Evolutionary conservation across 2,113 vertebrate species (phyloP), one percentile per base, ranked within the genome.

Genomic region (Tauraco erythrolophus): DNA sequence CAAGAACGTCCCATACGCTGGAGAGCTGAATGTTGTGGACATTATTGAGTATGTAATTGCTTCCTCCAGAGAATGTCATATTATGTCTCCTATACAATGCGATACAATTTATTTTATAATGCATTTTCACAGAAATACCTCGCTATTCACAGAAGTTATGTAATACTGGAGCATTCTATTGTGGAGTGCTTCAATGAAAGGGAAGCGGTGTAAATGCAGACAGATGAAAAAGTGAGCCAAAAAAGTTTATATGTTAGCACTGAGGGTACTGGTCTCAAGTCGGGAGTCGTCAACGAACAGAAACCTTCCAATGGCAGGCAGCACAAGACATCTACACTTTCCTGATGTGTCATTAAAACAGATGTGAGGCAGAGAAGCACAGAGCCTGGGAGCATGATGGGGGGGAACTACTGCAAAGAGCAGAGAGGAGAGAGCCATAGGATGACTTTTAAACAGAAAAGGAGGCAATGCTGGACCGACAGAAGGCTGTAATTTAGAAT

Each of bases 31-130:
- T 94, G 37, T 5, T 23, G 71, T 10, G 70, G 64, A 64, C 19
- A 5, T 46, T 86, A 76, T n/a, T 79, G 89, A 88, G 54, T 70
- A 94, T 91, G 56, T 90, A 96, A 95, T 96, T 96, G 76, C 87
- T 92, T 92, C n/a, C 76, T 86, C 33, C 68, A 68, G 69, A 89
- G 77, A 89, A 88, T 82, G 24, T 35, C 30, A 21, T 54, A 76
- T 92, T 95, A 79, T 60, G 37, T 72, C 81, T 95, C 50, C 80
- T 43, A 39, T 51, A 91, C 88, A 96, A 91, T 78, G 51, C 35
- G 37, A 22, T 3, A 62, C 71, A 83, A 88, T 81, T 85, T 61
- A 86, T 93, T 91, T 60, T 75, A 71, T 71, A 89, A 70, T 54
- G 56, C 39, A 21, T 82, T 92, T 75, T 69, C 56, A 80, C 61